Conservation (phyloP, 2,797 vertebrate species). For the Sebastiscus albofasciatus region DNA sequence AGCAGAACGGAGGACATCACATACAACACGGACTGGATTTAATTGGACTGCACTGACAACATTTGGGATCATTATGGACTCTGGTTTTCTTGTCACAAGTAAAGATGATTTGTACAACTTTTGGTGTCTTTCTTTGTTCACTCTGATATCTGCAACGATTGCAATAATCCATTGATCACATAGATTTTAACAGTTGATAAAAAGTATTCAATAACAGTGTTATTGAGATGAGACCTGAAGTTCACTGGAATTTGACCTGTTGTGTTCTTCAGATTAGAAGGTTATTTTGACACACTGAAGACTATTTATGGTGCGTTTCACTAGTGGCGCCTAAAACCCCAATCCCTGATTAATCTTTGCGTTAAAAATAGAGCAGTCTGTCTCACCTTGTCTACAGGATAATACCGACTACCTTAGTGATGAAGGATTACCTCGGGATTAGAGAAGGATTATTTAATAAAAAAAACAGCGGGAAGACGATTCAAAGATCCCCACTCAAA, state of each 20-base stretch:
- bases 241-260: conserved; percentile 18
- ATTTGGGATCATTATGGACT: conserved; percentile 62
- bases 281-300: conserved; percentile 47
- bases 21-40: conserved; percentile 43
- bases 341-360: conserved; percentile 81
- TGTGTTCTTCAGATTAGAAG: conserved; percentile 1
- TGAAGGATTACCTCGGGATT: conserved; percentile 69
- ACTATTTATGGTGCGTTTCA: conserved; percentile 70
- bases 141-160: not conserved
- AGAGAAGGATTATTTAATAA: conserved; percentile 72
- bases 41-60: conserved; percentile 77
- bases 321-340: conserved; percentile 67
- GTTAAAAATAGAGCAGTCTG: conserved; percentile 78
- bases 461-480: conserved; percentile 39
- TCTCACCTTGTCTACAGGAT: conserved; percentile 68
- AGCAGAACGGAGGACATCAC: conserved; percentile 40
- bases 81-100: conserved; percentile 75
- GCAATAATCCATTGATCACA: not conserved
- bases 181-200: not conserved
- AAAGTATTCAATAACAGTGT: not conserved
- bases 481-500: conserved; percentile 44
- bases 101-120: conserved; percentile 80
- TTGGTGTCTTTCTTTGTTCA: conserved; percentile 29
- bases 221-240: not conserved
- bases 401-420: conserved; percentile 52